A percentile compares a stretch with the other conserved stretches of the same genome.
These are phyloP conservation scores for Colostygia pectinataria DNA, from an alignment of 2,888 invertebrate species.

Conservation along the genomic window DNA sequence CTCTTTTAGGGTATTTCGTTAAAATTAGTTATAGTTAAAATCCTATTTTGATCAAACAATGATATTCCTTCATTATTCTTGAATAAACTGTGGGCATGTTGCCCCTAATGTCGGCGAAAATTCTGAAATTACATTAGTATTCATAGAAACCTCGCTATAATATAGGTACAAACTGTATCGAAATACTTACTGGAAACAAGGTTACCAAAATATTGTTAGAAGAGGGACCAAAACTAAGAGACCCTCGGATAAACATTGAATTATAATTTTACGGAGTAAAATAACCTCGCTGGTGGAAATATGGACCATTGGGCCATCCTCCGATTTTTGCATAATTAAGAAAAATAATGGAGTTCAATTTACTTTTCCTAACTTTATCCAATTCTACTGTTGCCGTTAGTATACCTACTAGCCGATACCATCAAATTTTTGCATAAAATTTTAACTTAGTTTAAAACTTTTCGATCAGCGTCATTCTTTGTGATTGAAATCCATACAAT, in stretches of 20 bases:
- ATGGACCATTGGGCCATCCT: too few relatives aligned
- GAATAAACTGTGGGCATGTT: too few relatives aligned
- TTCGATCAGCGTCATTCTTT: conserved; percentile 40
- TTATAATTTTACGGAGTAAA: not conserved
- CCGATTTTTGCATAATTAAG: conserved; percentile 1
- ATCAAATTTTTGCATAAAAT: conserved; percentile 32
- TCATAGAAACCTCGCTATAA: conserved; percentile 18
- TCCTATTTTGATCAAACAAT: conserved; percentile 13
- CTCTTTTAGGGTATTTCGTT: too few relatives aligned
- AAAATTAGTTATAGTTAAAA: not conserved
- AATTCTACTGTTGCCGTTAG: conserved; percentile 10
- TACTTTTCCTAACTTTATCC: conserved; percentile 15
- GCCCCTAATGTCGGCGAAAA: conserved; percentile 13
- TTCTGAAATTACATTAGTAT: conserved; percentile 24
- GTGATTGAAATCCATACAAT: conserved; percentile 52
- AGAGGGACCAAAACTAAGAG: conserved; percentile 2
- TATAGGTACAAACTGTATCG: conserved; percentile 1
- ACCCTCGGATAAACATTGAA: conserved; percentile 3
- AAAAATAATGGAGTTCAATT: conserved; percentile 8
- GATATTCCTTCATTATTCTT: not conserved
- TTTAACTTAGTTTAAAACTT: conserved; percentile 42
- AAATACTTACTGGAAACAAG: conserved; percentile 11
- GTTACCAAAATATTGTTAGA: conserved; percentile 9
- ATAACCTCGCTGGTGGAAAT: not conserved
- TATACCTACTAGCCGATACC: conserved; percentile 14